Percentiles rank a stretch among this genome's conserved stretches.
Evolutionary conservation across 2,113 vertebrate genomes (phyloP).

Genomic region (Gymnarchus niloticus): DNA sequence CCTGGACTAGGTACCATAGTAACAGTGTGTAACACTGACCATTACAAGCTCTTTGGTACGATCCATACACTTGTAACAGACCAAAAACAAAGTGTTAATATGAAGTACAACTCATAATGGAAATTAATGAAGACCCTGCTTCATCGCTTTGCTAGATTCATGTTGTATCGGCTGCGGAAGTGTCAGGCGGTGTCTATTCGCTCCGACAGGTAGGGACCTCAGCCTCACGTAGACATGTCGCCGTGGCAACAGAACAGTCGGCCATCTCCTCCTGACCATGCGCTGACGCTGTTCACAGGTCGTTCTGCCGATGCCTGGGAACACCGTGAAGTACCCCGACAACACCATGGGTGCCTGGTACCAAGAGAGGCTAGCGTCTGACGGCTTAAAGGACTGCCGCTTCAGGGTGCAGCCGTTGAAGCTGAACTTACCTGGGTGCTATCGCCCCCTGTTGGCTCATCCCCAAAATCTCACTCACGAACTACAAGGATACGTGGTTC

Average conservation of each 20-base stretch:
- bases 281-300: conserved; percentile 61
- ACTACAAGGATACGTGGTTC: conserved; percentile 41
- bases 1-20: background rate
- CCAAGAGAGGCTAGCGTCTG: conserved; percentile 70
- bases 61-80: background rate
- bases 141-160: conserved; percentile 51
- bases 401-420: conserved; percentile 78
- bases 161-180: conserved; percentile 58
- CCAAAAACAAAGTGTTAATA: background rate
- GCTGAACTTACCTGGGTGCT: conserved; percentile 86
- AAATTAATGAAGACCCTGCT: background rate
- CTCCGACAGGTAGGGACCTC: conserved; percentile 51
- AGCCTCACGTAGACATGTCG: background rate
- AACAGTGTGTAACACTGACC: background rate
- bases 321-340: conserved; percentile 78
- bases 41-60: background rate
- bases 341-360: conserved; percentile 66
- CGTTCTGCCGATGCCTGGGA: conserved; percentile 85
- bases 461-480: conserved; percentile 69
- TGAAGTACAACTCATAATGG: no score
- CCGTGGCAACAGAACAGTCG: background rate
- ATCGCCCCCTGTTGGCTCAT: conserved; percentile 76
- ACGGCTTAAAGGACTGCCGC: conserved; percentile 68
- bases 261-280: background rate
- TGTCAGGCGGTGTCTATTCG: conserved; percentile 46